Conservation (phyloP, 2,888 invertebrate genomes). For the Tetragnatha montana region DNA sequence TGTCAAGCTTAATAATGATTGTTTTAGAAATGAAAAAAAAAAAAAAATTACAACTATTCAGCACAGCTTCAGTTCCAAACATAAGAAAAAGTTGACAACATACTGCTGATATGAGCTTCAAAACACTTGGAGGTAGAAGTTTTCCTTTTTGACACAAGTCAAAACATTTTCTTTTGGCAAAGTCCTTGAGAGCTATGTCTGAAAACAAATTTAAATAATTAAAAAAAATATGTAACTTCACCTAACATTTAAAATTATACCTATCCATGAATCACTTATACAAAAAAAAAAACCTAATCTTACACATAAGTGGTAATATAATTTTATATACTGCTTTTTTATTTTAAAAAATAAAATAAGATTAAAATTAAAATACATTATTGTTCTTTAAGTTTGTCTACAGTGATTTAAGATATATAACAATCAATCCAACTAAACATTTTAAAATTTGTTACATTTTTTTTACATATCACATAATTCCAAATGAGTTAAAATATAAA, state of each 20-base stretch:
- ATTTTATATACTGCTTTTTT: no score
- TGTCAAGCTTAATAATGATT: no score
- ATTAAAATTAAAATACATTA: background rate
- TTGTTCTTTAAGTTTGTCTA: background rate
- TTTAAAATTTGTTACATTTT: background rate
- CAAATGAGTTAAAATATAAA: no score
- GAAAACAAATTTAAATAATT: background rate
- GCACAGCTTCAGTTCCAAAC: no score
- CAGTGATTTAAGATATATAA: no score
- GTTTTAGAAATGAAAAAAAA: no score
- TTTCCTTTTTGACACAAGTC: background rate
- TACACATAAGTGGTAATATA: no score
- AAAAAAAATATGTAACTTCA: background rate
- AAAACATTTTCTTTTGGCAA: slow-evolving; percentile 33
- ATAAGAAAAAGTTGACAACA: background rate
- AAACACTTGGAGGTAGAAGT: background rate
- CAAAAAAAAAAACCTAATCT: no score
- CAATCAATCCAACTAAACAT: background rate
- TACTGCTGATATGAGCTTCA: slow-evolving; percentile 47
- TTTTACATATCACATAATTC: no score
- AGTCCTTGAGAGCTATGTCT: slow-evolving; percentile 27
- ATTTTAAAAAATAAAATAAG: background rate
- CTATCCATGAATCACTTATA: no score
- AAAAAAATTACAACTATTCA: no score
- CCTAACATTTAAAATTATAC: background rate